A percentile compares a stretch with the other conserved stretches of the same genome.
phyloP scores from a whole-genome alignment of 2,888 invertebrate species.

The Watsonalla binaria region DNA sequence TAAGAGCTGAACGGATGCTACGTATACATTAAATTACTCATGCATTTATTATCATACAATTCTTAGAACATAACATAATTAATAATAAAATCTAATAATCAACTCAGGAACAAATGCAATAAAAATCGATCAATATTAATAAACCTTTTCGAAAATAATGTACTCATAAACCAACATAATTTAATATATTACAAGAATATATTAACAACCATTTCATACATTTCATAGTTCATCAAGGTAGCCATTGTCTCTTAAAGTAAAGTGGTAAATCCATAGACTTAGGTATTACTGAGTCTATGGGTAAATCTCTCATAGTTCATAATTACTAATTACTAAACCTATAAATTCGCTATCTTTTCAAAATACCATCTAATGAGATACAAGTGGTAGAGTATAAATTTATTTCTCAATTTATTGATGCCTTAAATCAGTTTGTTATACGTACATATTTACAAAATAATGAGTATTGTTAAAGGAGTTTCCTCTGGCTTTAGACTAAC shows the following conservation, averaged over 20 bases:
- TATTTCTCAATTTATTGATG: slow-evolving; percentile 58
- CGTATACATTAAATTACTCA: slow-evolving; percentile 63
- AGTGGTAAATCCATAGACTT: slow-evolving; percentile 47
- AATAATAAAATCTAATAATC: slow-evolving; percentile 73
- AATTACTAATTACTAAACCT: slow-evolving; percentile 61
- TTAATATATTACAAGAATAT: slow-evolving; percentile 72
- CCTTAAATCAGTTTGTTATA: slow-evolving; percentile 40
- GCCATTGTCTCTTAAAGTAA: slow-evolving; percentile 69
- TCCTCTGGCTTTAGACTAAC: slow-evolving; percentile 40
- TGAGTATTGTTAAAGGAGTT: slow-evolving; percentile 67
- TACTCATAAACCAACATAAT: slow-evolving; percentile 63
- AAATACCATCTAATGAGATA: slow-evolving; percentile 78
- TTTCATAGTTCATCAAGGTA: slow-evolving; percentile 67
- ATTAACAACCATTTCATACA: slow-evolving; percentile 71
- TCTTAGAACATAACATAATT: slow-evolving; percentile 63
- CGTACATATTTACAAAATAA: slow-evolving; percentile 66
- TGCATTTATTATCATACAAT: slow-evolving; percentile 58
- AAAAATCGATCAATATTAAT: slow-evolving; percentile 73
- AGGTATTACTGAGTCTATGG: too few relatives aligned
- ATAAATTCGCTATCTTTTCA: slow-evolving; percentile 77
- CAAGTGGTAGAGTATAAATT: slow-evolving; percentile 73
- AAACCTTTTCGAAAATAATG: slow-evolving; percentile 61
- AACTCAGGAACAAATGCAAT: slow-evolving; percentile 79
- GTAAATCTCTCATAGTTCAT: slow-evolving; percentile 67
- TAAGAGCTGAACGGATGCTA: slow-evolving; percentile 48